Conservation (phyloP, 1,140 invertebrate genomes). For the Adelges cooleyi region DNA sequence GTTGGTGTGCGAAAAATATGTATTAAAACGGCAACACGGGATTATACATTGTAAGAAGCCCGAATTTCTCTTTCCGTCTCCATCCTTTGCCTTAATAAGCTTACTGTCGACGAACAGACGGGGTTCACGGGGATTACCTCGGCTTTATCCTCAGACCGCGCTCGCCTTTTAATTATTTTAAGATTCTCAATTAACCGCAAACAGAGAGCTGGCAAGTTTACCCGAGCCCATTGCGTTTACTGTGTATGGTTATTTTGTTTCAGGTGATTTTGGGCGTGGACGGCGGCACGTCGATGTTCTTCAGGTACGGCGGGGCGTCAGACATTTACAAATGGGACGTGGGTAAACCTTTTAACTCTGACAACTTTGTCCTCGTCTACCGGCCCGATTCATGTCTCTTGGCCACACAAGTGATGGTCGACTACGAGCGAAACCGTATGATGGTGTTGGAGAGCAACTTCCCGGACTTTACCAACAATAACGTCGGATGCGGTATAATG, state of each 20-base stretch:
- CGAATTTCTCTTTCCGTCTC: too few relatives aligned
- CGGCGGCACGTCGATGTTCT: conserved; percentile 37
- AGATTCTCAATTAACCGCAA: too few relatives aligned
- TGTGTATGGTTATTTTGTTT: background rate
- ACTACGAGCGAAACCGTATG: conserved; percentile 44
- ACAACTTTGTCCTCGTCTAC: conserved; percentile 45
- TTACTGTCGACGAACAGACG: too few relatives aligned
- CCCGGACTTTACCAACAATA: conserved; percentile 48
- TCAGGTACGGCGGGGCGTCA: conserved; percentile 45
- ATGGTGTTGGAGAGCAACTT: conserved; percentile 51
- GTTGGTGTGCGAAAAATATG: too few relatives aligned
- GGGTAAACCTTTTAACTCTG: conserved; percentile 41
- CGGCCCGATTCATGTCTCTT: conserved; percentile 39
- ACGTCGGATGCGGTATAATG: conserved; percentile 46
- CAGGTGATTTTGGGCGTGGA: background rate
- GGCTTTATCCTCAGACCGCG: too few relatives aligned
- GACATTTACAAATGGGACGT: conserved; percentile 43
- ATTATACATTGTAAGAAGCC: too few relatives aligned
- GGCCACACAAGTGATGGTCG: conserved; percentile 46
- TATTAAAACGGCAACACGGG: too few relatives aligned
- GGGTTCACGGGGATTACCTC: too few relatives aligned
- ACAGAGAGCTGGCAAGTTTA: too few relatives aligned
- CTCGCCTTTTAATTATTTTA: too few relatives aligned
- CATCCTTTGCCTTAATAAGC: too few relatives aligned
- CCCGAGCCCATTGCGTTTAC: background rate